Conservation (phyloP, 2,797 vertebrate genomes). For the Hyperoplus lanceolatus region DNA sequence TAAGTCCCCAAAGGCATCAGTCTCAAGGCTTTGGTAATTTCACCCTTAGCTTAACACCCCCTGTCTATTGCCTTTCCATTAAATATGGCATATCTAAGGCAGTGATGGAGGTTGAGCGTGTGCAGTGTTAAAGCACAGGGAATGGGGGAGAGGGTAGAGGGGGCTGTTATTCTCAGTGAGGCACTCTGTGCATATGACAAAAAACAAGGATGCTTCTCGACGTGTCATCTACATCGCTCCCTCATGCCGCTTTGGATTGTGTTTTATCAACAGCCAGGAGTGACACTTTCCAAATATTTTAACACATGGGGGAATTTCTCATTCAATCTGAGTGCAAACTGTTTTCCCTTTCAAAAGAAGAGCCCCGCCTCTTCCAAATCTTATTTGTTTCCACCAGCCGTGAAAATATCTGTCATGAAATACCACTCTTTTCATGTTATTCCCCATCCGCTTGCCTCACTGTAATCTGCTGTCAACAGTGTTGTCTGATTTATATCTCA, state of each 20-base stretch:
- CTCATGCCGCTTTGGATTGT: constrained; percentile 55
- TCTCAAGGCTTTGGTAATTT: constrained; percentile 93
- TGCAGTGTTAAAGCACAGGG: constrained; percentile 10
- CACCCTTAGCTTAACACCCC: constrained; percentile 89
- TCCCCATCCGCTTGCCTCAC: constrained; percentile 76
- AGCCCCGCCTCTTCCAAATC: constrained; percentile 47
- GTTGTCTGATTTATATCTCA: constrained; percentile 82
- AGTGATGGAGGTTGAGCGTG: constrained; percentile 76
- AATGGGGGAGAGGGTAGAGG: constrained; percentile 11
- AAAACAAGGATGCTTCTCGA: constrained; percentile 53
- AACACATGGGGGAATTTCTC: constrained; percentile 66
- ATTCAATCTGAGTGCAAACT: constrained; percentile 61
- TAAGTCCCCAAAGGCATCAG: constrained; percentile 89
- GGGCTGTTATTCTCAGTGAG: constrained; percentile 44
- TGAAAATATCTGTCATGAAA: constrained; percentile 80
- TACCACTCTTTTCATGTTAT: constrained; percentile 74
- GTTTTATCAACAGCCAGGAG: constrained; percentile 73
- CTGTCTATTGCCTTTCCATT: constrained; percentile 88
- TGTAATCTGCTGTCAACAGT: constrained; percentile 78
- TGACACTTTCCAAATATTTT: constrained; percentile 76
- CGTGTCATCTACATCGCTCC: constrained; percentile 56
- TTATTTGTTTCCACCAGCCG: constrained; percentile 51
- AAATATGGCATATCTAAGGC: constrained; percentile 87
- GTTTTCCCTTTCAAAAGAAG: constrained; percentile 39
- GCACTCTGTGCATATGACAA: constrained; percentile 56